Base-by-base conservation (phyloP, 2,113 vertebrate genomes). In the Pitta sordida region DNA sequence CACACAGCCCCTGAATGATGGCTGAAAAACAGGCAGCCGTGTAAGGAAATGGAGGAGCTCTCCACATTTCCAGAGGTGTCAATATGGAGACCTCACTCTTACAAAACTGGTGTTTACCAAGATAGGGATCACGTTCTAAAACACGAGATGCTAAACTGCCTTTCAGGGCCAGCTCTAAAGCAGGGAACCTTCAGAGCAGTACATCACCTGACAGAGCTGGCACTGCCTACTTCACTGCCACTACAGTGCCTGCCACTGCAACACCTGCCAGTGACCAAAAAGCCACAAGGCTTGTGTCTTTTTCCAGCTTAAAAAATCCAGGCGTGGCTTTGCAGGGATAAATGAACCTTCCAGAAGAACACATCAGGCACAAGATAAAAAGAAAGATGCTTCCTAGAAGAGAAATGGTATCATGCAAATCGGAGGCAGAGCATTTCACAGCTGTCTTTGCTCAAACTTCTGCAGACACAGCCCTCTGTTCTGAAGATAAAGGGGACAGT, bases 161-260 rank as follows among this genome's bases (percentile, higher is more conserved):
- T 78, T 86, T 71, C 37, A 87, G 43, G 24, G n/a, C 36, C 83
- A 78, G 41, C 36, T 83, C 79, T 55, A 77, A 68, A 87, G 32
- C 21, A 80, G 29, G 32, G 30, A 83, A 44, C 12, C 24, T 52
- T 48, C 37, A 62, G 62, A 90, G 27, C 16, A 52, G 34, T 16
- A n/a, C 16, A 11, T 4, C 15, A 46, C 34, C 82, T n/a, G 39
- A 69, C 15, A 75, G 43, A 78, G 39, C 19, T 56, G 58, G 49
- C 78, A 65, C 49, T 58, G 26, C 24, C 87, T 52, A 59, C 60
- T 49, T 37, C 32, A 64, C n/a, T 29, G 36, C 39, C 56, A 32
- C 56, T 56, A 44, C 52, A 43, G 37, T 11, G n/a, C 32, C 41
- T 64, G 39, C 58, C 27, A 43, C 4, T 78, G 56, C 60, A 49